Percentiles rank a stretch among this genome's conserved stretches.
These are phyloP conservation scores for Mythimna impura DNA, from an alignment of 2,888 invertebrate genomes.

Conservation along the genomic window DNA sequence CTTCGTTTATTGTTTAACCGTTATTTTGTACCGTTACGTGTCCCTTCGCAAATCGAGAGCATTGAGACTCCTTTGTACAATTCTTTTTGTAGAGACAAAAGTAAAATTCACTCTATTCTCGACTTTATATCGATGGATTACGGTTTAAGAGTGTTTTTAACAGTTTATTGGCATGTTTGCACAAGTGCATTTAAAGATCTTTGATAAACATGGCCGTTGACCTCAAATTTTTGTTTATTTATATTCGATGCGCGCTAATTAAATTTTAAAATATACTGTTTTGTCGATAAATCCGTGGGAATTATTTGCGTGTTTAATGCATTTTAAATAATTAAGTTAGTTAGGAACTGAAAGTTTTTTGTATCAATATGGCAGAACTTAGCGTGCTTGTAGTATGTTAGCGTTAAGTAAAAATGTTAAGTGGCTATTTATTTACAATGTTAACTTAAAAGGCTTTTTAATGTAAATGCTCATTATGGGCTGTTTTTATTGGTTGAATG, in stretches of 20 bases:
- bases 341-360: constrained; percentile 10
- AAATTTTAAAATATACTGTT: constrained; percentile 39
- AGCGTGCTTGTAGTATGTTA: constrained; percentile 9
- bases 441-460: background rate
- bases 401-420: constrained; percentile 4
- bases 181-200: constrained; percentile 64
- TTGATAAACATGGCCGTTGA: constrained; percentile 65
- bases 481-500: background rate
- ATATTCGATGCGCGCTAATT: constrained; percentile 52
- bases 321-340: constrained; percentile 25
- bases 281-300: constrained; percentile 44
- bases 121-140: constrained; percentile 27
- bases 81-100: constrained; percentile 41
- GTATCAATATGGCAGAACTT: constrained; percentile 13
- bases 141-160: background rate
- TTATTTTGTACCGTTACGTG: constrained; percentile 84
- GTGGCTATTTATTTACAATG: constrained; percentile 17
- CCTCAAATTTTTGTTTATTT: constrained; percentile 61
- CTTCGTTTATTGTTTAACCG: constrained; percentile 82
- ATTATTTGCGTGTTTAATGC: constrained; percentile 28
- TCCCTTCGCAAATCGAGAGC: constrained; percentile 84
- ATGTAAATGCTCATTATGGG: background rate
- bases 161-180: constrained; percentile 19
- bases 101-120: constrained; percentile 22
- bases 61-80: constrained; percentile 55